Evolutionary conservation across 2,797 vertebrate genomes (phyloP), one percentile per base, ranked within the genome.

Genomic region (Poecilia gillii): DNA sequence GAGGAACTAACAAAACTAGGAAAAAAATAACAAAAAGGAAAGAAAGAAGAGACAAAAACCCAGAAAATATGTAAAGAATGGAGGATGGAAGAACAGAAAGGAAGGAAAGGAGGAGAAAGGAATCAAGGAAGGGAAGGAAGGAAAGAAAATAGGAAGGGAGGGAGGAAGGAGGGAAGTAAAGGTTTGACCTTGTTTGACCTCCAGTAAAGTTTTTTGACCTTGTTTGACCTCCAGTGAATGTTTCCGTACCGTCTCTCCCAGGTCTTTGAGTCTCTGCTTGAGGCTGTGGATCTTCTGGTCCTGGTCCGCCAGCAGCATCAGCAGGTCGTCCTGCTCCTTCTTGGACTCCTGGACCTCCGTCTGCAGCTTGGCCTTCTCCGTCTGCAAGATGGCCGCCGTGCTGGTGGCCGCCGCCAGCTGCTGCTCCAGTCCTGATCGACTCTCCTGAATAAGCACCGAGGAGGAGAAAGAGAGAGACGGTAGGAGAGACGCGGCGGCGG

Each of bases 301-400:
- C 91, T 99, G 99, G 93, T 99, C 99, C 1, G 99, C 98, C 76
- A 99, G 92, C 81, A 99, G 96, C 93, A 99, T 97, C 74, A 99
- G 94, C 28, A 99, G 96, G 90, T 99, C 98, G 36, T 99, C 99
- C 88, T 99, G 99, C 78, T 99, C 99, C 88, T 99, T 99, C 92
- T 97, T 99, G 8, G 98, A 98, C 81, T 99, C 97, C 0, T 95
- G 92, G 33, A 99, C 93, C 49, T 99, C 98, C n/a, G 95, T 93
- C 73, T 97, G 96, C 33, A 99, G 94, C 81, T 97, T 97, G 2
- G 86, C 89, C 45, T 97, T 98, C 91, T 99, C 98, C 0, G 96
- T 96, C 94, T 98, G 96, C 88, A 99, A 89, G 90, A 99, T 98
- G 39, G 97, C 97, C 41, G 94, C 96, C 0, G 98, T 97, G 85